These are phyloP conservation scores for Leucophenga maculata DNA, from an alignment of 2,888 invertebrate genomes.

Conservation along the genomic window DNA sequence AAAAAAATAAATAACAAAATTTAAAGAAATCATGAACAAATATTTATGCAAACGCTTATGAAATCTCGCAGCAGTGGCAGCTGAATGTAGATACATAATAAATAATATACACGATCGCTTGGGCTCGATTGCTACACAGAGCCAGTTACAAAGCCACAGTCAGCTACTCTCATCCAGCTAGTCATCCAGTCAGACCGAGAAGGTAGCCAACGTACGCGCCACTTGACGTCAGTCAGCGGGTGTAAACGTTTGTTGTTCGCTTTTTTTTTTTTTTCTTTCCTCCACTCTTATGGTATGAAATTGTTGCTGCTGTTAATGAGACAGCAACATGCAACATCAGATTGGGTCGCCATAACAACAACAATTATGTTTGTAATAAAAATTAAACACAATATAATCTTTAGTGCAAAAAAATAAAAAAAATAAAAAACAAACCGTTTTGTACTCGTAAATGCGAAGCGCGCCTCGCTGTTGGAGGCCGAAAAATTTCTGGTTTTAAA, in stretches of 20 bases:
- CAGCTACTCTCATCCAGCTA: no score
- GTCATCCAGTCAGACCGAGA: no score
- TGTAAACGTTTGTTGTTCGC: neutral
- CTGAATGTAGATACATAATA: no score
- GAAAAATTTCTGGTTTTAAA: neutral
- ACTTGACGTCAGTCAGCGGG: constrained; percentile 23
- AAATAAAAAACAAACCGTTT: constrained; percentile 10
- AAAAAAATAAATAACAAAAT: no score
- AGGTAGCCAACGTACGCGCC: neutral
- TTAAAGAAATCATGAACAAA: no score
- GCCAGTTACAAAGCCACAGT: neutral
- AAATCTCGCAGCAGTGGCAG: no score
- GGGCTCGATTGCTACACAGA: neutral
- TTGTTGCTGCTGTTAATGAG: constrained; percentile 17
- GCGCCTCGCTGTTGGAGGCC: neutral
- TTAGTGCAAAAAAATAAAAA: neutral
- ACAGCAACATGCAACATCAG: constrained; percentile 20
- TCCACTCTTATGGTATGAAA: neutral
- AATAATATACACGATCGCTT: no score
- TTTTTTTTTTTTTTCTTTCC: neutral
- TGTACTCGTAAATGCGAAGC: neutral
- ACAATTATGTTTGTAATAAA: neutral
- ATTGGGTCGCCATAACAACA: neutral
- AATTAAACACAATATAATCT: neutral
- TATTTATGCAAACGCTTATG: no score